Evolutionary conservation across 2,113 vertebrate species (phyloP).

Genomic region (Bufo gargarizans): DNA sequence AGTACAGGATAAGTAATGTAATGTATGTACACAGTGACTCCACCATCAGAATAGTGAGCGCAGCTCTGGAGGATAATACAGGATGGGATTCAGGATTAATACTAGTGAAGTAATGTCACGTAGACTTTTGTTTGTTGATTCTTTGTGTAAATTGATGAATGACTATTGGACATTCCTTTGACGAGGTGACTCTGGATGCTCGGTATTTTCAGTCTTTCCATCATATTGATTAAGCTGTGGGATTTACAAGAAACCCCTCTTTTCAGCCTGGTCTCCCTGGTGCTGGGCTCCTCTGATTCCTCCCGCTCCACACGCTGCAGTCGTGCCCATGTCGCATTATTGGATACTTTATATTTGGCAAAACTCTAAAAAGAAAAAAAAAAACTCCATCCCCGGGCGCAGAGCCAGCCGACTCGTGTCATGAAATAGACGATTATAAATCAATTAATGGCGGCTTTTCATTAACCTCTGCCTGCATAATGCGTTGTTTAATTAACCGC

Average conservation of each 20-base stretch:
- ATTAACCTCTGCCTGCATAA: conserved; percentile 46
- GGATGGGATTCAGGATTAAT: too few species aligned
- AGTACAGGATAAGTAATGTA: too few species aligned
- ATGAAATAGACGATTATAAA: conserved; percentile 53
- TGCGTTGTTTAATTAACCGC: conserved; percentile 44
- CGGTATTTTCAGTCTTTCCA: neutral
- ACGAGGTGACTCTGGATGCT: neutral
- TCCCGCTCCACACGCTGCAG: too few species aligned
- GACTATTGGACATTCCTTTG: neutral
- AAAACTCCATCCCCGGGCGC: conserved; percentile 5
- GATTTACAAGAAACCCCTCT: neutral
- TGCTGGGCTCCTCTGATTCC: too few species aligned
- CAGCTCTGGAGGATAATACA: too few species aligned
- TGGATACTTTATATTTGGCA: neutral
- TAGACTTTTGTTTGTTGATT: too few species aligned
- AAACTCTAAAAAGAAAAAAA: neutral
- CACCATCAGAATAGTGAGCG: too few species aligned
- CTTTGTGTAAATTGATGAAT: neutral
- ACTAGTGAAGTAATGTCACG: too few species aligned
- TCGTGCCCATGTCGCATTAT: neutral
- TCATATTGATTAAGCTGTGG: neutral
- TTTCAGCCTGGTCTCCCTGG: neutral
- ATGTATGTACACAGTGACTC: too few species aligned
- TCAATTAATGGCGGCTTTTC: conserved; percentile 50
- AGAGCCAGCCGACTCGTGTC: conserved; percentile 19